phyloP scores from a whole-genome alignment of 2,113 vertebrate species.

The Pogonocichla stellata region DNA sequence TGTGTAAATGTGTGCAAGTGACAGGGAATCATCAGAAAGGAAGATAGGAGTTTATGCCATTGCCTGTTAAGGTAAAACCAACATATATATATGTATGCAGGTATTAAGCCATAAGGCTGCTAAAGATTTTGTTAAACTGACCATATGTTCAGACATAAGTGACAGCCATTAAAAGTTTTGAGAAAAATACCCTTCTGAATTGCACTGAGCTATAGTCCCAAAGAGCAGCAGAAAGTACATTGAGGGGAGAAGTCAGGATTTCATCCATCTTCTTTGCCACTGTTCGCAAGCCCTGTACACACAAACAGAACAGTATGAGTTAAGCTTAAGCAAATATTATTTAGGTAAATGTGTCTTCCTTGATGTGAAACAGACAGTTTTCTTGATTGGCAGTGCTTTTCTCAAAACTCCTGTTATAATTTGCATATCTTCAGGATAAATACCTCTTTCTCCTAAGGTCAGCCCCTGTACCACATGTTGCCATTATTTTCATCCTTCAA shows the following conservation, averaged over 20 bases:
- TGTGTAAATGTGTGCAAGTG: not conserved
- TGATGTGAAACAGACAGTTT: not conserved
- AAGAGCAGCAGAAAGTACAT: not conserved
- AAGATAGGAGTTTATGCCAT: rapidly evolving
- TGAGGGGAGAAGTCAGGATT: rapidly evolving
- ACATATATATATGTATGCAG: not conserved
- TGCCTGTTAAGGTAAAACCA: not conserved
- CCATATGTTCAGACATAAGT: not conserved
- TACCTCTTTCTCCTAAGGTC: not conserved
- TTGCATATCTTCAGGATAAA: not conserved
- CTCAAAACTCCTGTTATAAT: not conserved
- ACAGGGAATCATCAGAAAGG: not conserved
- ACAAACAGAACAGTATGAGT: not conserved
- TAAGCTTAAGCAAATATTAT: not conserved
- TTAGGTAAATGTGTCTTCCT: not conserved
- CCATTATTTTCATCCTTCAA: not conserved
- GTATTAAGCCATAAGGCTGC: not conserved
- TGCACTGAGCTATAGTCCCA: not conserved
- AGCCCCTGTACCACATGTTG: not conserved
- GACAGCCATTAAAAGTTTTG: not conserved
- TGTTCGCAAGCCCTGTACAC: not conserved
- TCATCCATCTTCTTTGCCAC: not conserved
- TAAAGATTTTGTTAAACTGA: not conserved
- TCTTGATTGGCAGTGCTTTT: not conserved
- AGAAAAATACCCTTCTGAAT: not conserved